These are phyloP conservation scores for Platycheirus rosarum DNA, from an alignment of 2,888 invertebrate genomes.

Conservation along the genomic window DNA sequence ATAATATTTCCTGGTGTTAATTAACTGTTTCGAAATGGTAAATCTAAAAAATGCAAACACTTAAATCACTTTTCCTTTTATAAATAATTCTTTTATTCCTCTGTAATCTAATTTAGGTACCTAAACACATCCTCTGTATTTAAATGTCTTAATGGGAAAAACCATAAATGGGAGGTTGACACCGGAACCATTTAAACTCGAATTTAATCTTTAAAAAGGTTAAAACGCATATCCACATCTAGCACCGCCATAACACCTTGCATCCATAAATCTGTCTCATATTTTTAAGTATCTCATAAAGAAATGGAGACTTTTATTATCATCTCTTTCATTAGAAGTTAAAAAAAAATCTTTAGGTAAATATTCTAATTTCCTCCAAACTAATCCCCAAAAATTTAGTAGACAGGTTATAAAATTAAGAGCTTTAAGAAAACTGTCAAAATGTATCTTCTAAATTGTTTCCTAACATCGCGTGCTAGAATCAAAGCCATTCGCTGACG, in stretches of 20 bases:
- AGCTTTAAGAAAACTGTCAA: too few species aligned
- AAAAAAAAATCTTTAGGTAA: neutral
- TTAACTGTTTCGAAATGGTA: too few species aligned
- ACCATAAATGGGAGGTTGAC: slow-evolving; percentile 13
- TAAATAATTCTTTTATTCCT: too few species aligned
- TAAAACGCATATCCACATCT: neutral
- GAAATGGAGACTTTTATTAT: slow-evolving; percentile 4
- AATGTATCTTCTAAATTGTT: neutral
- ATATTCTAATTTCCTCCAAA: neutral
- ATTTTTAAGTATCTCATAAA: slow-evolving; percentile 14
- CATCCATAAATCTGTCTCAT: slow-evolving; percentile 40
- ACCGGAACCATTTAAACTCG: neutral
- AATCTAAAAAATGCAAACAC: too few species aligned
- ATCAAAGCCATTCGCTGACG: slow-evolving; percentile 25
- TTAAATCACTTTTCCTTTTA: too few species aligned
- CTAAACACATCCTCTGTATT: slow-evolving; percentile 1
- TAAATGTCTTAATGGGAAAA: neutral
- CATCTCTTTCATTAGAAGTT: neutral
- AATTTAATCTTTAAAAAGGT: too few species aligned
- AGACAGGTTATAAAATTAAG: slow-evolving; percentile 22
- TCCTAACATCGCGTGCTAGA: slow-evolving; percentile 26
- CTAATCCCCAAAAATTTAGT: slow-evolving; percentile 30
- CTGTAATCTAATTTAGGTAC: too few species aligned
- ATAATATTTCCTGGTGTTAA: too few species aligned
- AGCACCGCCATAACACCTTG: slow-evolving; percentile 12